phyloP scores from a whole-genome alignment of 1,140 invertebrate genomes.

The Druon quercuslanigerum region DNA sequence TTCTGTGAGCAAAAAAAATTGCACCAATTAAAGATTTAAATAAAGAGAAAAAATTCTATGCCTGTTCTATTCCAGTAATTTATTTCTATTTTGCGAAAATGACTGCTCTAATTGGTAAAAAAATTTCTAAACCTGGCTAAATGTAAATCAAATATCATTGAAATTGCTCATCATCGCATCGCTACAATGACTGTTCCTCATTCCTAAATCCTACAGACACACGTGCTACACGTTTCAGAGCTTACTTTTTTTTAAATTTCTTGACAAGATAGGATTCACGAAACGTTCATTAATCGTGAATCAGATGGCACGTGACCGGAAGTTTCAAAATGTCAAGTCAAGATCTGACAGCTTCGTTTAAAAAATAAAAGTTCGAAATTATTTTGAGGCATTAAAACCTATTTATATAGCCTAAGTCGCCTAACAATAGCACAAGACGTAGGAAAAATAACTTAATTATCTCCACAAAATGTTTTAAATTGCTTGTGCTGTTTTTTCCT shows the following conservation, averaged over 20 bases:
- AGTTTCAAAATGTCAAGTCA: constrained; percentile 10
- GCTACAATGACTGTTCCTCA: neutral
- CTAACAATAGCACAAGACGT: too few relatives aligned
- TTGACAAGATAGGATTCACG: neutral
- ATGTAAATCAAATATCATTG: neutral
- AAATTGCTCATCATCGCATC: neutral
- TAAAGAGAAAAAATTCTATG: too few relatives aligned
- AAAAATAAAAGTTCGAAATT: too few relatives aligned
- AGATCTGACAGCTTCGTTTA: neutral
- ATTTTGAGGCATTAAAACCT: too few relatives aligned
- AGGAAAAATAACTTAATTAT: too few relatives aligned
- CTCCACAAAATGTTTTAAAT: too few relatives aligned
- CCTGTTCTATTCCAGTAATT: too few relatives aligned
- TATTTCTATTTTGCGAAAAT: too few relatives aligned
- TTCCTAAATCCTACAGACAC: neutral
- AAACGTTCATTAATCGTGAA: constrained; percentile 23
- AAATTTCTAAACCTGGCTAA: neutral
- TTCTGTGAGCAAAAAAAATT: too few relatives aligned
- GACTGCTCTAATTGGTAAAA: neutral
- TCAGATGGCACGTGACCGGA: constrained; percentile 18
- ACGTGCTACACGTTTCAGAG: neutral
- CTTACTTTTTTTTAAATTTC: neutral
- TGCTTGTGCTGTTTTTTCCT: too few relatives aligned
- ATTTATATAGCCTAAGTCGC: too few relatives aligned
- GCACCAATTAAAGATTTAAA: too few relatives aligned